Evolutionary conservation across 2,888 invertebrate genomes (phyloP).

Genomic region (Ophraella communa): DNA sequence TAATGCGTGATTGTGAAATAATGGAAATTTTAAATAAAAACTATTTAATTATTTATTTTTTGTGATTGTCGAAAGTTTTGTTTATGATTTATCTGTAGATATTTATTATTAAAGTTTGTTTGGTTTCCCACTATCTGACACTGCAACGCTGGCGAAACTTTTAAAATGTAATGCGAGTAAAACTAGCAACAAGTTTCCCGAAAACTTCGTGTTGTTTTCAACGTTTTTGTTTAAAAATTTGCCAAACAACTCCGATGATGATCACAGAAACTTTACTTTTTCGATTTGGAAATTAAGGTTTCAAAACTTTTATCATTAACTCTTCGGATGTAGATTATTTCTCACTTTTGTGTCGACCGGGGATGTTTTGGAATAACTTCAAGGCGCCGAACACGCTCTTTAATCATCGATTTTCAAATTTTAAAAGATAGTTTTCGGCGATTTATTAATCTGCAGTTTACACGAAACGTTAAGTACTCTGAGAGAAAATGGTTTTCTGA

Average conservation of each 20-base stretch:
- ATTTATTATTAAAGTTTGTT: too few species aligned
- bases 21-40: too few species aligned
- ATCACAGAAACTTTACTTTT: slow-evolving; percentile 8
- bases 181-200: not conserved
- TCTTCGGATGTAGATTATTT: slow-evolving; percentile 19
- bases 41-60: too few species aligned
- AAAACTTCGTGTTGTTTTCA: not conserved
- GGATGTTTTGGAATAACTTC: not conserved
- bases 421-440: not conserved
- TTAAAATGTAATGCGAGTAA: too few species aligned
- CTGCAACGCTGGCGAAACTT: not conserved
- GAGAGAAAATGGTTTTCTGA: not conserved
- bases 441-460: slow-evolving; percentile 6
- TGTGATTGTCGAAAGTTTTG: too few species aligned
- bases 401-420: not conserved
- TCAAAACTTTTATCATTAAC: slow-evolving; percentile 24
- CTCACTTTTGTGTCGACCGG: slow-evolving; percentile 9
- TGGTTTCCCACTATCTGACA: too few species aligned
- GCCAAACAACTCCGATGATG: slow-evolving; percentile 3
- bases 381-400: not conserved
- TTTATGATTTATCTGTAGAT: too few species aligned
- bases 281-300: slow-evolving; percentile 6
- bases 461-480: not conserved
- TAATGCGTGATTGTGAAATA: too few species aligned
- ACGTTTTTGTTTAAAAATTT: not conserved